These are phyloP conservation scores for Heliconius eleuchia DNA, from an alignment of 1,140 invertebrate species.

Conservation along the genomic window DNA sequence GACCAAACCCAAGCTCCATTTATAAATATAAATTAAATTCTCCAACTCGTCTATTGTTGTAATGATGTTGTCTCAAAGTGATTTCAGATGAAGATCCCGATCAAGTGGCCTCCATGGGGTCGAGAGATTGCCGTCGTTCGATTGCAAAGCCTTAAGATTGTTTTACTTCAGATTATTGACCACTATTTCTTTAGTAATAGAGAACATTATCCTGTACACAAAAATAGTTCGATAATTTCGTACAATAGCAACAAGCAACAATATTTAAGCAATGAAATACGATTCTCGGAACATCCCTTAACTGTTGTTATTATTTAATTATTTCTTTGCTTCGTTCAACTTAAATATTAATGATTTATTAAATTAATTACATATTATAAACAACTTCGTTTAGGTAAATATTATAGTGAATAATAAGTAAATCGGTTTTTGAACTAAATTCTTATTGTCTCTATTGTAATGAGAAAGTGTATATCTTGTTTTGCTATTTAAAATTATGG, in stretches of 20 bases:
- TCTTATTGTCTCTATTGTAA: too few relatives aligned
- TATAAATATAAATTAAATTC: constrained; percentile 4
- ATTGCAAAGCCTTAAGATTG: constrained; percentile 26
- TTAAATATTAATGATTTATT: not conserved
- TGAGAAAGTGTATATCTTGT: too few relatives aligned
- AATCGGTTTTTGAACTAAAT: too few relatives aligned
- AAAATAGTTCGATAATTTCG: not conserved
- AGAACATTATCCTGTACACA: not conserved
- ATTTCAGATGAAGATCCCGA: constrained; percentile 31
- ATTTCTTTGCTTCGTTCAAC: not conserved
- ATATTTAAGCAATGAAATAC: constrained; percentile 1
- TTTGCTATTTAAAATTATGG: too few relatives aligned
- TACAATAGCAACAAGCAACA: not conserved
- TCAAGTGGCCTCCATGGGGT: constrained; percentile 30
- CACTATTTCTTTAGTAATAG: constrained; percentile 2
- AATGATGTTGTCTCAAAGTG: constrained; percentile 29
- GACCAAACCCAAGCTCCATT: not conserved
- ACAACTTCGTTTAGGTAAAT: not conserved
- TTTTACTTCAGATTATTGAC: constrained; percentile 27
- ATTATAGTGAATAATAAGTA: too few relatives aligned
- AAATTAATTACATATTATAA: not conserved
- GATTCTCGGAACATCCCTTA: not conserved
- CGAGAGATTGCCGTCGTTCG: constrained; percentile 30
- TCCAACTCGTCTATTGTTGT: constrained; percentile 20
- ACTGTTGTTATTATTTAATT: not conserved